Percentiles rank a stretch among this genome's conserved stretches.
These are phyloP conservation scores for Venusia cambrica DNA, from an alignment of 2,888 invertebrate species.

Conservation along the genomic window DNA sequence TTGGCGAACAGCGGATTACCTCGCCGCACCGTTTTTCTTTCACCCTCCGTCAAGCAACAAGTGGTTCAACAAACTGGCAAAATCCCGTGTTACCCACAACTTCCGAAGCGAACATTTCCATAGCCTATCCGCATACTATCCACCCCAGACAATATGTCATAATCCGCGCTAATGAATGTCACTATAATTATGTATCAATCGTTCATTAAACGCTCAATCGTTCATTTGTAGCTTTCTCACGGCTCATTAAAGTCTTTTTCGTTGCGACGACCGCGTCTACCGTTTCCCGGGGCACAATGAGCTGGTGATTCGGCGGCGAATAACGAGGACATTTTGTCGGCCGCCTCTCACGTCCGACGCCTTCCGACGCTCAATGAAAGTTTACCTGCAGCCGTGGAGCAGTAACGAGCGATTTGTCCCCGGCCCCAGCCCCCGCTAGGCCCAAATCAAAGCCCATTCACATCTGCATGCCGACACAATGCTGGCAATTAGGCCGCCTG, in stretches of 20 bases:
- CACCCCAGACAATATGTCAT: conserved; percentile 41
- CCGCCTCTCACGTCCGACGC: conserved; percentile 80
- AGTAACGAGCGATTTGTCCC: conserved; percentile 82
- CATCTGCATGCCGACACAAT: conserved; percentile 82
- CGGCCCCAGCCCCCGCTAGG: conserved; percentile 67
- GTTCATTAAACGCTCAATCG: conserved; percentile 76
- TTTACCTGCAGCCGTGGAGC: conserved; percentile 81
- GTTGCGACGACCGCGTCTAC: conserved; percentile 78
- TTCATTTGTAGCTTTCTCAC: conserved; percentile 78
- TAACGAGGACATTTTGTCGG: conserved; percentile 81
- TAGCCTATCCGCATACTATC: conserved; percentile 26
- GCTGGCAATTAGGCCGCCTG: conserved; percentile 79
- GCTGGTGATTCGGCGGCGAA: conserved; percentile 81
- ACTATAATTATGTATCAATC: conserved; percentile 71
- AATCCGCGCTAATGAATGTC: conserved; percentile 59
- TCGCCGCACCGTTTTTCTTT: conserved; percentile 60
- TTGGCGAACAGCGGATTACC: conserved; percentile 35
- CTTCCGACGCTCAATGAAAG: conserved; percentile 82
- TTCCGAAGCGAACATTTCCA: conserved; percentile 31
- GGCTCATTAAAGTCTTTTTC: conserved; percentile 80
- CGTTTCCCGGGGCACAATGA: conserved; percentile 80
- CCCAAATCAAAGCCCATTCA: conserved; percentile 82
- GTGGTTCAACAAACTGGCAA: conserved; percentile 56
- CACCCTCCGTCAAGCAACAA: conserved; percentile 61
- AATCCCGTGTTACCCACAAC: conserved; percentile 41